Evolutionary conservation across 2,888 invertebrate species (phyloP).

Genomic region (Tachina lurida): DNA sequence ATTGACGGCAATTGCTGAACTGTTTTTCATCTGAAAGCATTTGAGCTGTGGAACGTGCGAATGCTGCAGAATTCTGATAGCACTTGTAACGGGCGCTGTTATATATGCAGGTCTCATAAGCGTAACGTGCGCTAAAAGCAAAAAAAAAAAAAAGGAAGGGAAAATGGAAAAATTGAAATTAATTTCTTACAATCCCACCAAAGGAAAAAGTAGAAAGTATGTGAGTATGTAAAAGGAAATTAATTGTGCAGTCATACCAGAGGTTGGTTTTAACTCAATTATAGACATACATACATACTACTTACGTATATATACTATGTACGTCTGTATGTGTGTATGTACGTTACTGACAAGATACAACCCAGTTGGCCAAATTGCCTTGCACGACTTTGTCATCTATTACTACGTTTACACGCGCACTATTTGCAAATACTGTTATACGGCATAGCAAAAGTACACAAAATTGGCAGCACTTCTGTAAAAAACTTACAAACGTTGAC

Average conservation of each 20-base stretch:
- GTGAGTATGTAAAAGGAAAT: not conserved
- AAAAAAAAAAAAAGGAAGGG: not conserved
- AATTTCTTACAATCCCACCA: not conserved
- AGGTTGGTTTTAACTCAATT: not conserved
- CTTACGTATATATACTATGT: too few relatives aligned
- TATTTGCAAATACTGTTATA: too few relatives aligned
- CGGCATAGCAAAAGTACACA: too few relatives aligned
- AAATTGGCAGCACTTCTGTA: too few relatives aligned
- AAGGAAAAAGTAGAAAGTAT: not conserved
- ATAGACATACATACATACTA: too few relatives aligned
- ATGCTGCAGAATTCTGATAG: conserved; percentile 80
- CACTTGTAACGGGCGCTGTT: conserved; percentile 82
- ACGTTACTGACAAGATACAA: too few relatives aligned
- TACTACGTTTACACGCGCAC: too few relatives aligned
- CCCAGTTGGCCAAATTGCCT: too few relatives aligned
- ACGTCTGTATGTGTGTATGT: too few relatives aligned
- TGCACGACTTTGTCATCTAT: too few relatives aligned
- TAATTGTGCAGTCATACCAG: not conserved
- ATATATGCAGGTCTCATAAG: conserved; percentile 82
- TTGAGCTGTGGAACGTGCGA: conserved; percentile 81
- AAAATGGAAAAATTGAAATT: not conserved
- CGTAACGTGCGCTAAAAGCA: conserved; percentile 80
- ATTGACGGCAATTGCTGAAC: conserved; percentile 80
- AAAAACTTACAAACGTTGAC: too few relatives aligned
- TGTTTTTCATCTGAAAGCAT: conserved; percentile 82